Base-by-base conservation (phyloP, 2,113 vertebrate species). In the Miniopterus natalensis region DNA sequence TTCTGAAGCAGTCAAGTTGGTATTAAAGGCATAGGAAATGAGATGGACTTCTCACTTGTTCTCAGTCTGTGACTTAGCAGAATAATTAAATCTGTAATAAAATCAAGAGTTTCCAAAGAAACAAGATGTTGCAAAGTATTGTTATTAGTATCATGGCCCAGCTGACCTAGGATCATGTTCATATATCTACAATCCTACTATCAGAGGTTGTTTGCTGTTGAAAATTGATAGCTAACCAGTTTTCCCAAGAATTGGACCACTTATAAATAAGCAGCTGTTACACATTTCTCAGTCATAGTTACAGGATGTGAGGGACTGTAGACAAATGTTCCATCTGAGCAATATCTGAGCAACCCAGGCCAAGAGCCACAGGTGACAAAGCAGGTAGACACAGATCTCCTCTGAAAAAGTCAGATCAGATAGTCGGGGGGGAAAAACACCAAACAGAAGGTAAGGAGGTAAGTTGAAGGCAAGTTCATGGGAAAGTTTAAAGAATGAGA, bases 121-220 rank as follows among this genome's bases (percentile, higher is more conserved):
- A 92, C 13, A 79, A 75, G 51, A 91, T 91, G 42, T 88, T 66
- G n/a, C 3, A 73, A 74, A 94, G 79, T 70, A 29, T 8, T 61
- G 4, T 57, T 17, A 42, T 59, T 51, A 42, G 8, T 11, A 20
- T 80, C 23, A 27, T 8, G 1, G 10, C 40, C 36, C 13, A 36
- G 12, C 61, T 49, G 36, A 89, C 5, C 6, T 2, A 49, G 40
- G 40, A 65, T 57, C 53, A 27, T 18, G 25, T 21, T 8, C n/a
- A 18, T 51, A 63, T 15, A 2, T 40, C 42, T n/a, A 23, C 29
- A 78, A 13, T 66, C 49, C 74, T 57, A 59, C 55, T 78, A 73
- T 84, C 47, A 57, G n/a, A 57, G 27, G 23, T 36, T 18, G 13
- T 40, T 3, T 18, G 18, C 47, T 53, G 23, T 17, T n/a, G 47